Evolutionary conservation across 2,888 invertebrate species (phyloP).

Genomic region (Pristionchus exspectatus): DNA sequence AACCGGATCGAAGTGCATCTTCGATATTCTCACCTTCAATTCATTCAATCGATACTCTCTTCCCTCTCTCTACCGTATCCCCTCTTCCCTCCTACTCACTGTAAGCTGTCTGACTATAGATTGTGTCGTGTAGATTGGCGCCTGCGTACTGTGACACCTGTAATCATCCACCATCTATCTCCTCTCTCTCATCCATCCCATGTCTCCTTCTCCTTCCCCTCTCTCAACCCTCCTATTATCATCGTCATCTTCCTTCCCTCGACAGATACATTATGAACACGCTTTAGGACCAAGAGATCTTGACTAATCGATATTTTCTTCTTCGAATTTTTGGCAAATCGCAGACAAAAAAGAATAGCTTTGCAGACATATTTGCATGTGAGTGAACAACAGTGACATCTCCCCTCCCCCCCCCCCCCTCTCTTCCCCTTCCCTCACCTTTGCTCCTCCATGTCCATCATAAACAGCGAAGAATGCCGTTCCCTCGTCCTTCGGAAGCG

Average conservation of each 20-base stretch:
- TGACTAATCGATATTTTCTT: not conserved
- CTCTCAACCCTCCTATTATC: conserved; percentile 14
- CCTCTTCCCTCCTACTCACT: conserved; percentile 58
- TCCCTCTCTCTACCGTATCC: conserved; percentile 17
- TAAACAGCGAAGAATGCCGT: conserved; percentile 97
- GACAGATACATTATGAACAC: not conserved
- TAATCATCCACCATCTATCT: conserved; percentile 1
- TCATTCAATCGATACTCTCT: conserved; percentile 13
- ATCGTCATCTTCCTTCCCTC: not conserved
- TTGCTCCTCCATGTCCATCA: conserved; percentile 90
- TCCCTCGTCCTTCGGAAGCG: conserved; percentile 89
- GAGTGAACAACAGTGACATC: not conserved
- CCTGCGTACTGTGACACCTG: conserved; percentile 95
- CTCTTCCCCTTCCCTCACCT: conserved; percentile 49
- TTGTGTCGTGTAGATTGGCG: conserved; percentile 93
- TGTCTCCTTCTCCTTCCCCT: not conserved
- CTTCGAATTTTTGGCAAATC: not conserved
- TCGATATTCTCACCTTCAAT: conserved; percentile 86
- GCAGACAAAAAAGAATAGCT: not conserved
- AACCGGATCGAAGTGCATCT: conserved; percentile 91
- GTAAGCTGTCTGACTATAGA: conserved; percentile 83
- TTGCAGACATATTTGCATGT: not conserved
- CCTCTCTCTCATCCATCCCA: not conserved
- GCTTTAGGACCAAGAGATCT: not conserved
- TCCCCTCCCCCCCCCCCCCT: not conserved